Conservation (phyloP, 1,140 invertebrate genomes). For the Plutomurus gul region DNA sequence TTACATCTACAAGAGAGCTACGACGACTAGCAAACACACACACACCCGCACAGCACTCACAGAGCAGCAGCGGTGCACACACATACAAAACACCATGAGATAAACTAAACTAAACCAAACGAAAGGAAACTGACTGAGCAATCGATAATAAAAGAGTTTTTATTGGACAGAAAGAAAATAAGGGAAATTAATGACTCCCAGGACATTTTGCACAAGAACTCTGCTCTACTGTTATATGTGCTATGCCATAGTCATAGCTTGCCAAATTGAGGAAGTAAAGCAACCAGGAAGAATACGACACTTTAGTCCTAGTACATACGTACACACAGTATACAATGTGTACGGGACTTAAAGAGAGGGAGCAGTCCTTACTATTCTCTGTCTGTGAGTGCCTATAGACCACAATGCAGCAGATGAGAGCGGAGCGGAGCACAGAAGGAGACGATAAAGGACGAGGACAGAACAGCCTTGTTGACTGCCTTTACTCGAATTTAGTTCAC, state of each 20-base stretch:
- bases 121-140: constrained; percentile 15
- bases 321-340: too few relatives aligned
- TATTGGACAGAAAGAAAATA: constrained; percentile 49
- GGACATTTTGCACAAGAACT: constrained; percentile 16
- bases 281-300: neutral
- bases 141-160: constrained; percentile 48
- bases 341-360: too few relatives aligned
- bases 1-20: neutral
- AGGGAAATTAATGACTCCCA: constrained; percentile 48
- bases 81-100: neutral
- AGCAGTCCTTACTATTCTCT: too few relatives aligned
- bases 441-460: neutral
- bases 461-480: constrained; percentile 15
- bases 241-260: too few relatives aligned
- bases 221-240: neutral
- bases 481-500: constrained; percentile 24
- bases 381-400: too few relatives aligned
- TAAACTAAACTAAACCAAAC: neutral
- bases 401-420: too few relatives aligned
- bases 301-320: neutral
- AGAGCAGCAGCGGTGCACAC: neutral
- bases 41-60: neutral
- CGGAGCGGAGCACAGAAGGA: too few relatives aligned
- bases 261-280: too few relatives aligned
- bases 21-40: neutral